Base-by-base conservation (phyloP, 2,113 vertebrate genomes). In the Larimichthys crocea region DNA sequence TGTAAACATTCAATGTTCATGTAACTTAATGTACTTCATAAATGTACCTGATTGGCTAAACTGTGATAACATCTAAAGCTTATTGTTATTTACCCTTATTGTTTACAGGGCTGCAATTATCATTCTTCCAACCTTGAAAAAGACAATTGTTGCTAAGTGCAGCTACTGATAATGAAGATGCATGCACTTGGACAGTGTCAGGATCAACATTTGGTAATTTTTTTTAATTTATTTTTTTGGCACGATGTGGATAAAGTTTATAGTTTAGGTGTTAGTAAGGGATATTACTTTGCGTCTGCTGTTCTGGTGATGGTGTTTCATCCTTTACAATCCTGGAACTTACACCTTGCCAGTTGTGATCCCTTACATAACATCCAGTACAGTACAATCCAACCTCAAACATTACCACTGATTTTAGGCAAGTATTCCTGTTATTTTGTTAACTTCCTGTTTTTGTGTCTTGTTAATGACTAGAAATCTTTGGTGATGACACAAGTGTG, bases 391-490 rank as follows among this genome's bases (percentile, higher is more conserved):
- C 22, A 49, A 11, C 29, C 5, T 22, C 12, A 29, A 12, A 72
- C 52, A 40, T 19, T 29, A 57, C 15, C 22, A 24, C 5, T 17
- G 9, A 24, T 5, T 49, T 10, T 10, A 29, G n/a, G 31, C n/a
- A 2, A 22, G 31, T 15, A 19, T 44, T 62, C 20, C 20, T 68
- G 11, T 81, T 26, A 44, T 76, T 65, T 62, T 19, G 5, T 53
- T 20, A 59, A 42, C 17, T 20, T 79, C 48, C 60, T 76, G 78
- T 85, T 87, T 81, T 82, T 61, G 50, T 82, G 24, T 26, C 10
- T 65, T 60, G 22, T 40, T 65, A 22, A 35, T 19, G 66, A 57
- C 70, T 17, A 42, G n/a, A 60, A 22, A 20, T 80, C 48, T 67
- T 17, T 59, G 52, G 35, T 81, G 79, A 70, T 86, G 81, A 88